phyloP scores from a whole-genome alignment of 2,888 invertebrate genomes.

The Torymus auratus region DNA sequence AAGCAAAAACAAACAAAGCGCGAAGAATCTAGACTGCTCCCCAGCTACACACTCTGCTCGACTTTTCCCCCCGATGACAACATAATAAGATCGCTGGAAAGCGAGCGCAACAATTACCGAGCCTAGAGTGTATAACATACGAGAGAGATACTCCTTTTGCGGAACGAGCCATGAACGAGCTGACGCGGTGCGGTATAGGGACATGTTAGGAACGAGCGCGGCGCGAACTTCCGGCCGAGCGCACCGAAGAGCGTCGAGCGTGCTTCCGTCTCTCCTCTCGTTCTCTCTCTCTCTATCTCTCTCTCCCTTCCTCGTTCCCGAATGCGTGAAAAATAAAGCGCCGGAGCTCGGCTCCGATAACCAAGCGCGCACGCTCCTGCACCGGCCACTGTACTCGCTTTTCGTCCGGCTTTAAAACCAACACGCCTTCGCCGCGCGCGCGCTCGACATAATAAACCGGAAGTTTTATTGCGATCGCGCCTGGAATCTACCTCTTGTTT shows the following conservation, averaged over 20 bases:
- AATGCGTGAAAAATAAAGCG: slow-evolving; percentile 67
- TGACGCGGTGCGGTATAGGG: background rate
- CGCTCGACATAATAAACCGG: slow-evolving; percentile 45
- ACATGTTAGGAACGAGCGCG: background rate
- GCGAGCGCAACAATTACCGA: slow-evolving; percentile 7
- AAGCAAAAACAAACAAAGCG: slow-evolving; percentile 43
- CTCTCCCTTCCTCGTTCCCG: slow-evolving; percentile 31
- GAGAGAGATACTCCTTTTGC: background rate
- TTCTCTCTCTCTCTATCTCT: slow-evolving; percentile 9
- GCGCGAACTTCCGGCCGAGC: slow-evolving; percentile 32
- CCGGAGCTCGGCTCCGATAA: slow-evolving; percentile 73
- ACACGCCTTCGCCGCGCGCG: slow-evolving; percentile 26
- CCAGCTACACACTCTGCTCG: too few relatives aligned
- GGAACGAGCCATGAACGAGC: background rate
- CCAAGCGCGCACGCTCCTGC: slow-evolving; percentile 54
- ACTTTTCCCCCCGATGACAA: slow-evolving; percentile 6
- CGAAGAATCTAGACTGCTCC: too few relatives aligned
- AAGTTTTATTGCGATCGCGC: slow-evolving; percentile 29
- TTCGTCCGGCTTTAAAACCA: slow-evolving; percentile 55
- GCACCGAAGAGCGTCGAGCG: slow-evolving; percentile 59
- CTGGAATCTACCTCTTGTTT: slow-evolving; percentile 17
- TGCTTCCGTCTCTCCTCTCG: slow-evolving; percentile 65
- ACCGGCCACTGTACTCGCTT: slow-evolving; percentile 53
- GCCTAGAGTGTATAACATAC: too few relatives aligned
- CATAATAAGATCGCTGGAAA: slow-evolving; percentile 43